Evolutionary conservation across 2,888 invertebrate species (phyloP), one percentile per base, ranked within the genome.

Genomic region (Formica aserva): DNA sequence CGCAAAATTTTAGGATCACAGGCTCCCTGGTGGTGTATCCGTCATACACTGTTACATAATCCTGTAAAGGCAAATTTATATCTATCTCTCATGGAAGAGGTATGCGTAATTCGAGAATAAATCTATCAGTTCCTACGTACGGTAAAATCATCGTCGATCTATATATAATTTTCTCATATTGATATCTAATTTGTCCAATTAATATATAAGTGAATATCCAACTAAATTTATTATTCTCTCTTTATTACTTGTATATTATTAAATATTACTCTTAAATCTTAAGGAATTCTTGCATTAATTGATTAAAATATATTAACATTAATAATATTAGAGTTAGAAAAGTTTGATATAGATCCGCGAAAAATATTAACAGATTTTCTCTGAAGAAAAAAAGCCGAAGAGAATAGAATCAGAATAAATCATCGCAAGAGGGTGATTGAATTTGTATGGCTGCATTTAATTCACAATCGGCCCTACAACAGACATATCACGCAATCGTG

Each of bases 1-100:
- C 98, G 93, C 98, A 98, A 95, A 98, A 98, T 95, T 98, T 98
- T 90, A 98, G 95, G 92, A 98, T 97, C 88, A 98, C 97, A 29
- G 98, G 98, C 95, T 98, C 98, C 92, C 98, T 96, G 60, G 98
- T 98, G 89, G 98, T 98, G 94, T 98, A 98, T 57, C 98, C 98
- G 93, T 98, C 98, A 95, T 98, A 98, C 76, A 98, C 97, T 48
- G 98, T 98, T 90, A 98, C 98, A 95, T 98, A 98, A 95, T 98
- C 98, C 95, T 97, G 94, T 13, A 84, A 84, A 48, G 26, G 38
- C 48, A 82, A 77, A 80, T 80, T 71, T 71, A 52, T n/a, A 45
- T 60, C 45, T 26, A 48, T 71, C 35, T 63, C 41, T 29, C 78
- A 15, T 29, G 26, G 38, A 81, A 55, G 63, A 63, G 48, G 22